phyloP scores from a whole-genome alignment of 2,113 vertebrate species.

The Sapajus apella region DNA sequence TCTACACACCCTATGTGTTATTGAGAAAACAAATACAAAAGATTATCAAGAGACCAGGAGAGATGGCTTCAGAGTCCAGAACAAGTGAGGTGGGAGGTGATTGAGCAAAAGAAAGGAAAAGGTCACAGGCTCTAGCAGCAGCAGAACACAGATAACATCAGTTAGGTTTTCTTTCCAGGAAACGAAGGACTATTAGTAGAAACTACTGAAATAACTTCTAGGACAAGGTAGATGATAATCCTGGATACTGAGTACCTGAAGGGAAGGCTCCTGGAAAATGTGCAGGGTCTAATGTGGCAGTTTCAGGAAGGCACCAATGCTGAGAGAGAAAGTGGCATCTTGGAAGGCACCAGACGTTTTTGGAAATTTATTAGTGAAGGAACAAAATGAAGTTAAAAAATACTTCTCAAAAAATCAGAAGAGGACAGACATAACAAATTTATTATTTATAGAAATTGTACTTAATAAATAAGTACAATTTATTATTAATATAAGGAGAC shows the following conservation, averaged over 20 bases:
- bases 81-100: not conserved
- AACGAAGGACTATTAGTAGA: not conserved
- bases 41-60: not conserved
- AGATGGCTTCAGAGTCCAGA: not conserved
- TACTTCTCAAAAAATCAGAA: not conserved
- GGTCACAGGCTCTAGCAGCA: accelerated
- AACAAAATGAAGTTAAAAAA: not conserved
- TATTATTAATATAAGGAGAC: not conserved
- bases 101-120: not conserved
- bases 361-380: not conserved
- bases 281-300: not conserved
- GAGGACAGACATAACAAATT: not conserved
- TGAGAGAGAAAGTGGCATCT: not conserved
- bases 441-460: too few species aligned
- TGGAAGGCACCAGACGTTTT: not conserved
- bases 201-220: not conserved
- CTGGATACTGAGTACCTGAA: not conserved
- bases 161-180: not conserved
- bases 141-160: not conserved
- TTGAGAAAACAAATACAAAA: not conserved
- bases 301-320: not conserved
- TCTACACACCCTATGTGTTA: not conserved
- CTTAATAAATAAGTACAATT: not conserved
- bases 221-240: not conserved
- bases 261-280: not conserved